Evolutionary conservation across 2,797 vertebrate genomes (phyloP), one percentile per base, ranked within the genome.

Genomic region (Sebastes kiyomatsui): DNA sequence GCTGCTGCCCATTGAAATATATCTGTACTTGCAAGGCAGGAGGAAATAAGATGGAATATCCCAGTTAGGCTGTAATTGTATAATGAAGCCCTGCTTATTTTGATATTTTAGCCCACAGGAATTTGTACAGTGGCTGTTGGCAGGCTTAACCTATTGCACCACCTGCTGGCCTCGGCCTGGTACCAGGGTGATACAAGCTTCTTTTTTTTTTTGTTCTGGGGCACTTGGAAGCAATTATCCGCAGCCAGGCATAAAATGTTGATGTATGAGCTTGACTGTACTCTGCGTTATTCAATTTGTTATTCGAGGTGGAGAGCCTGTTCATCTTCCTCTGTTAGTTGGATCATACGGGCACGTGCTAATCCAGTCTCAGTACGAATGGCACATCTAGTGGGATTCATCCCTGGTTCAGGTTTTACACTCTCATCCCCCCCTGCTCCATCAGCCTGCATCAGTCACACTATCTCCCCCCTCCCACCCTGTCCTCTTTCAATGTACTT

Each of bases 151-250:
- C 75, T 80, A 72, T 78, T 77, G 88, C 91, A 55, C 91, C 92
- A 87, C 90, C 92, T 93, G 77, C 88, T 91, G 93, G 91, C 33
- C 22, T 55, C 13, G 72, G 25, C 14, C 54, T 65, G 75, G 22
- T 27, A 76, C 25, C 28, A 14, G 22, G 13, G 4, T 22, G 52
- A 49, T 30, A 0, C 22, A 32, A 7, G 59, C 38, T 42, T 42
- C 46, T 52, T 18, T 0, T 46, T 14, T 14, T 42, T 78, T 64
- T 71, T 33, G 52, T 64, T 61, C 42, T 7, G 6, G 11, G 30
- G 3, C 58, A 68, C 30, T 66, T 42, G 42, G 8, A 74, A 49
- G 72, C 69, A 81, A 72, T 87, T 79, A 82, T 67, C 52, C 9
- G 5, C 33, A 7, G 6, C 28, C 5, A 3, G 18, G 54, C 27